A percentile compares a stretch with the other conserved stretches of the same genome.
Conservation (phyloP, 2,888 invertebrate genomes). For the Noctua fimbriata region DNA sequence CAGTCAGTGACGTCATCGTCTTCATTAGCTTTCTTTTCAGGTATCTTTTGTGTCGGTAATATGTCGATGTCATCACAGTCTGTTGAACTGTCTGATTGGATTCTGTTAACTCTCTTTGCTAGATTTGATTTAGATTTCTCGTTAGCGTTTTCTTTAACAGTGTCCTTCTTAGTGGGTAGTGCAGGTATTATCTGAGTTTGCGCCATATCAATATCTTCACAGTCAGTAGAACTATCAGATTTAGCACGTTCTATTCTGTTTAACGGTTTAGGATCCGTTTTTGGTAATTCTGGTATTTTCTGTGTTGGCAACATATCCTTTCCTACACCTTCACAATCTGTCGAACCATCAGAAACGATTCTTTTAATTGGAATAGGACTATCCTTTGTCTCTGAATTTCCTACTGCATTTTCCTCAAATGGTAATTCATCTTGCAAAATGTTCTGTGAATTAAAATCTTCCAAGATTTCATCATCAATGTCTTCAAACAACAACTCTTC, state of each 20-base stretch:
- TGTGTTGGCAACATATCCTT: conserved; percentile 63
- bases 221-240: conserved; percentile 76
- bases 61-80: conserved; percentile 71
- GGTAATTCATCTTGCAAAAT: conserved; percentile 74
- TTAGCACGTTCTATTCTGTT: conserved; percentile 56
- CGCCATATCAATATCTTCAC: conserved; percentile 76
- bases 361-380: conserved; percentile 37
- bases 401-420: conserved; percentile 17
- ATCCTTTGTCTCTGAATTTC: conserved; percentile 25
- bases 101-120: conserved; percentile 61
- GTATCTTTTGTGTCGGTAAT: conserved; percentile 66
- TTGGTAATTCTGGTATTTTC: conserved; percentile 53
- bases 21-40: conserved; percentile 50
- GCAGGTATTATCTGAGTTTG: conserved; percentile 73
- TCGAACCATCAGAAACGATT: conserved; percentile 63
- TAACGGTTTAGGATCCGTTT: conserved; percentile 1
- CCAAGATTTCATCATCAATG: conserved; percentile 73
- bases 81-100: conserved; percentile 71
- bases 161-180: conserved; percentile 24
- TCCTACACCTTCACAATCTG: conserved; percentile 67
- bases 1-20: conserved; percentile 78
- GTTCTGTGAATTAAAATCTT: conserved; percentile 80
- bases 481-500: conserved; percentile 83
- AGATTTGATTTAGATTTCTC: conserved; percentile 14
- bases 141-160: neutral